Evolutionary conservation across 2,888 invertebrate genomes (phyloP), one percentile per base, ranked within the genome.

Genomic region (Protonemura montana): DNA sequence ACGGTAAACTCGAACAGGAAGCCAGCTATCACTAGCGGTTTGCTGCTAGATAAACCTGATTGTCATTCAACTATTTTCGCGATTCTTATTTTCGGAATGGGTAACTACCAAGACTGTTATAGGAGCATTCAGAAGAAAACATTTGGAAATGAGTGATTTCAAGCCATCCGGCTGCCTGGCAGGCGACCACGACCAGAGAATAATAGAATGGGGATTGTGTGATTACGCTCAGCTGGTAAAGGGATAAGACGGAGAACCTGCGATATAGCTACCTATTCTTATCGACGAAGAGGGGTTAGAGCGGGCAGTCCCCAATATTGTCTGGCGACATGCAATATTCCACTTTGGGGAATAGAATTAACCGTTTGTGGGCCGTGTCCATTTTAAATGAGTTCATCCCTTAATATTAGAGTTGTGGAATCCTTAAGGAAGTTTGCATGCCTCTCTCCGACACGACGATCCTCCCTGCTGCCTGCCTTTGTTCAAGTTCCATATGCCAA

Each of bases 341-440:
- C 59, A 59, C 59, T 59, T 59, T 59, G 59, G 59, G 59, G 59
- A 59, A 59, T 59, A 7, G 59, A 59, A 59, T 59, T 59, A 59
- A 59, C 59, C 59, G 59, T 59, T 59, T 59, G 59, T 59, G 59
- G 59, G 59, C 59, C 59, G 21, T 59, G 59, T 59, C 59, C 59
- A 59, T 59, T 59, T 59, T 59, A 59, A 59, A 59, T 59, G 59
- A 59, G 59, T 59, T 59, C 59, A 59, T 59, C 59, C 59, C 59
- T 59, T 59, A 3, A 59, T 59, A 59, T 59, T 59, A 59, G 59
- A 59, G 59, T 59, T 59, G 59, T 59, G 59, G 59, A 59, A 59
- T 59, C 59, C 59, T 59, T 3, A 59, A 59, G 59, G 59, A 59
- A 59, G 59, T 59, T 59, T 59, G 59, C 59, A 59, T 59, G 59